Percentiles rank a stretch among this genome's conserved stretches.
phyloP scores from a whole-genome alignment of 2,888 invertebrate species.

The Parnassius mnemosyne region DNA sequence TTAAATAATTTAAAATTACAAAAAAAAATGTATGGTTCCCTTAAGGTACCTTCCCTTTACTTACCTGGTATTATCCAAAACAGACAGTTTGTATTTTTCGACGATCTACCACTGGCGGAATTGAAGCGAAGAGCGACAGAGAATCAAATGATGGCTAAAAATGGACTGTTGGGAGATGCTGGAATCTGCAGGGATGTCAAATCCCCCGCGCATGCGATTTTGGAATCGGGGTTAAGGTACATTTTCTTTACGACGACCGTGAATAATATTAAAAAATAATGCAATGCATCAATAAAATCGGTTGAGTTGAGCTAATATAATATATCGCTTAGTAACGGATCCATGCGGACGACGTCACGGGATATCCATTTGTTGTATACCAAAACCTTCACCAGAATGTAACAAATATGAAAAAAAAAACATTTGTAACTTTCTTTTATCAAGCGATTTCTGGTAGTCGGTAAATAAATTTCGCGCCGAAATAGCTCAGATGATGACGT shows the following conservation, averaged over 20 bases:
- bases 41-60: background rate
- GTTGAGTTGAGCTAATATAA: background rate
- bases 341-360: no score
- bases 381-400: background rate
- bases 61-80: slow-evolving; percentile 20
- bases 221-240: slow-evolving; percentile 28
- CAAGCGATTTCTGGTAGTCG: no score
- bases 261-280: background rate
- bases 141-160: slow-evolving; percentile 29
- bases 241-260: slow-evolving; percentile 24
- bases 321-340: no score
- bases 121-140: background rate
- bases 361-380: background rate
- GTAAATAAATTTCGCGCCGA: no score
- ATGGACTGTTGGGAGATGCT: slow-evolving; percentile 34
- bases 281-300: background rate
- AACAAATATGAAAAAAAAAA: background rate
- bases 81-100: slow-evolving; percentile 20
- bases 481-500: no score
- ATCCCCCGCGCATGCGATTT: slow-evolving; percentile 51
- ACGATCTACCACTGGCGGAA: background rate
- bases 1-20: background rate
- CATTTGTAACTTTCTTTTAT: background rate
- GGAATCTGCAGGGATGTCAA: slow-evolving; percentile 41
- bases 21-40: background rate